A percentile compares a stretch with the other conserved stretches of the same genome.
Evolutionary conservation across 2,888 invertebrate species (phyloP).

Genomic region (Panorpa germanica): DNA sequence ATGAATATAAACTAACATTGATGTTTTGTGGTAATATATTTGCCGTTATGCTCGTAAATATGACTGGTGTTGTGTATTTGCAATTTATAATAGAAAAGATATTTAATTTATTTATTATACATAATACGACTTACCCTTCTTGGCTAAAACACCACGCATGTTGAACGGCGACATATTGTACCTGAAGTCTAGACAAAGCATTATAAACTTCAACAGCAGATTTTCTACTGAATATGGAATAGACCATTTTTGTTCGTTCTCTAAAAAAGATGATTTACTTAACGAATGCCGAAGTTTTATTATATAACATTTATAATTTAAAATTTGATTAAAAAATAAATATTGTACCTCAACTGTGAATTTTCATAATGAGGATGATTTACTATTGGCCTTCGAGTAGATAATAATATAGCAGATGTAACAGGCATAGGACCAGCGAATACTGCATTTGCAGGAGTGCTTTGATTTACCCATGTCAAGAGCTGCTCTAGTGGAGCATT

Average conservation of each 20-base stretch:
- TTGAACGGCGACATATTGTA: conserved; percentile 58
- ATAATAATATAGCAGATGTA: conserved; percentile 62
- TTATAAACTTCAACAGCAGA: conserved; percentile 46
- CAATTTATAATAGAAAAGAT: neutral
- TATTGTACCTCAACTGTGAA: conserved; percentile 46
- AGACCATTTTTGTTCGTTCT: conserved; percentile 57
- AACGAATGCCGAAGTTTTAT: neutral
- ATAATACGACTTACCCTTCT: conserved; percentile 33
- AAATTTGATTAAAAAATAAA: conserved; percentile 7
- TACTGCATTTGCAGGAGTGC: conserved; percentile 41
- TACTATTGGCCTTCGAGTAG: conserved; percentile 57
- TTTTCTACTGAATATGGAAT: conserved; percentile 63
- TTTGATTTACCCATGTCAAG: conserved; percentile 52
- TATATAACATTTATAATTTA: conserved; percentile 6
- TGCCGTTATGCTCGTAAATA: no score
- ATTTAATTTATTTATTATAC: conserved; percentile 3
- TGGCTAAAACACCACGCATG: conserved; percentile 44
- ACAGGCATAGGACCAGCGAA: conserved; percentile 80
- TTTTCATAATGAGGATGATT: conserved; percentile 83
- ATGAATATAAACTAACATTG: no score
- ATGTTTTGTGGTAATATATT: no score
- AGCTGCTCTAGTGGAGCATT: conserved; percentile 56
- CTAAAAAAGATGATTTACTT: conserved; percentile 27
- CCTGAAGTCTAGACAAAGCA: conserved; percentile 41
- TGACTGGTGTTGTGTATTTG: no score